Evolutionary conservation across 2,888 invertebrate genomes (phyloP).

Genomic region (Hermaeophaga mercurialis): DNA sequence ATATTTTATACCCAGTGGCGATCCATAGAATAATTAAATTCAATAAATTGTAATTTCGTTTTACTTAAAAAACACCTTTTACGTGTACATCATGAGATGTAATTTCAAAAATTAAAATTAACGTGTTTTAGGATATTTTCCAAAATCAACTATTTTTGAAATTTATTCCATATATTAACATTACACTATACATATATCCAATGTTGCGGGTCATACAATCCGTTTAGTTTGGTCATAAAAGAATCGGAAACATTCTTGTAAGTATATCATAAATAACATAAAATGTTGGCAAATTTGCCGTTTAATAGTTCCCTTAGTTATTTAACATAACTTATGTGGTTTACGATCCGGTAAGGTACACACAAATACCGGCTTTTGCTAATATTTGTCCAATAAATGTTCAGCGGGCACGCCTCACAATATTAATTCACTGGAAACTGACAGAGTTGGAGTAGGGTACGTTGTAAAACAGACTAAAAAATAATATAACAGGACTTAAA

Average conservation of each 20-base stretch:
- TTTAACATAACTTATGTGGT: slow-evolving; percentile 18
- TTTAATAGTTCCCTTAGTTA: slow-evolving; percentile 7
- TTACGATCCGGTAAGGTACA: slow-evolving; percentile 25
- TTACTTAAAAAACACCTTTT: too few species aligned
- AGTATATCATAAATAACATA: slow-evolving; percentile 18
- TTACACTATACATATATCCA: too few species aligned
- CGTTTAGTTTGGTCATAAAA: slow-evolving; percentile 7
- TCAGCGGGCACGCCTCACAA: slow-evolving; percentile 24
- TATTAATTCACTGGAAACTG: slow-evolving; percentile 25
- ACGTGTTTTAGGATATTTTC: too few species aligned
- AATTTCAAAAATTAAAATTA: too few species aligned
- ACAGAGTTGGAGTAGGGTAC: slow-evolving; percentile 1
- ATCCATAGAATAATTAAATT: too few species aligned
- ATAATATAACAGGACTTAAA: too few species aligned
- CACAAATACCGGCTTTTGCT: slow-evolving; percentile 26
- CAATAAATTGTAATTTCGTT: too few species aligned
- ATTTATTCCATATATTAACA: too few species aligned
- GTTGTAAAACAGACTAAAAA: too few species aligned
- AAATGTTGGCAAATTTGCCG: slow-evolving; percentile 7
- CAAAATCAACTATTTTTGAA: too few species aligned
- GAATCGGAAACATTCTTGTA: slow-evolving; percentile 19
- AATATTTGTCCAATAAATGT: slow-evolving; percentile 29
- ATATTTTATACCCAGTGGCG: too few species aligned
- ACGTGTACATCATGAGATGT: too few species aligned
- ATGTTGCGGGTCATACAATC: neutral